phyloP scores from a whole-genome alignment of 2,888 invertebrate species.

The Biston betularia region DNA sequence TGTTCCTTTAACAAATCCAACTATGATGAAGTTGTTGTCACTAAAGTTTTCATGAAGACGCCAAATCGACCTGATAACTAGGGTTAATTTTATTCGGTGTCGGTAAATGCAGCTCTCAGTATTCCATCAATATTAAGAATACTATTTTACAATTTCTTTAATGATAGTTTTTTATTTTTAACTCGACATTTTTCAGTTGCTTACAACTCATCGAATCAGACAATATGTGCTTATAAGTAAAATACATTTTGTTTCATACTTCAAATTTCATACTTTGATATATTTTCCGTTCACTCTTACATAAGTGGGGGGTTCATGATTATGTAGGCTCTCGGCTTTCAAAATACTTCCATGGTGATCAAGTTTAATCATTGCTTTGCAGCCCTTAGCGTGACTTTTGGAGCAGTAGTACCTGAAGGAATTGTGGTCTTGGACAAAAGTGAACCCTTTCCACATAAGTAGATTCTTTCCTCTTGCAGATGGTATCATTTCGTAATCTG shows the following conservation, averaged over 20 bases:
- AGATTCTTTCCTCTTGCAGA: slow-evolving; percentile 1
- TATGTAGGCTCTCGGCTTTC: slow-evolving; percentile 18
- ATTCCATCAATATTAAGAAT: too few relatives aligned
- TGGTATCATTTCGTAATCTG: slow-evolving; percentile 8
- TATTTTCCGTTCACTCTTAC: slow-evolving; percentile 15
- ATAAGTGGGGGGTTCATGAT: slow-evolving; percentile 29
- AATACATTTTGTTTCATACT: neutral
- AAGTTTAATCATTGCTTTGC: slow-evolving; percentile 29
- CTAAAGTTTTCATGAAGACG: too few relatives aligned
- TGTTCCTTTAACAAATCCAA: too few relatives aligned
- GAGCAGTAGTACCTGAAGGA: slow-evolving; percentile 25
- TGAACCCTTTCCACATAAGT: neutral
- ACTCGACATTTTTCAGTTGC: too few relatives aligned
- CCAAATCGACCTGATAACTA: too few relatives aligned
- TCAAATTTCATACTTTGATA: slow-evolving; percentile 11
- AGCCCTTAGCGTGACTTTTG: slow-evolving; percentile 1
- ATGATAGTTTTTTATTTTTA: too few relatives aligned
- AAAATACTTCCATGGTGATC: slow-evolving; percentile 12
- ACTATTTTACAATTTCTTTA: too few relatives aligned
- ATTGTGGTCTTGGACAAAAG: neutral
- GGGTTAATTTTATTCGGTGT: too few relatives aligned
- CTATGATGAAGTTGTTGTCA: too few relatives aligned
- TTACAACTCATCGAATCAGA: too few relatives aligned
- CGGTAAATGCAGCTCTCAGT: too few relatives aligned
- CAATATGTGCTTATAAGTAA: too few relatives aligned